Base-by-base conservation (phyloP, 2,888 invertebrate species). In the Xestia xanthographa region DNA sequence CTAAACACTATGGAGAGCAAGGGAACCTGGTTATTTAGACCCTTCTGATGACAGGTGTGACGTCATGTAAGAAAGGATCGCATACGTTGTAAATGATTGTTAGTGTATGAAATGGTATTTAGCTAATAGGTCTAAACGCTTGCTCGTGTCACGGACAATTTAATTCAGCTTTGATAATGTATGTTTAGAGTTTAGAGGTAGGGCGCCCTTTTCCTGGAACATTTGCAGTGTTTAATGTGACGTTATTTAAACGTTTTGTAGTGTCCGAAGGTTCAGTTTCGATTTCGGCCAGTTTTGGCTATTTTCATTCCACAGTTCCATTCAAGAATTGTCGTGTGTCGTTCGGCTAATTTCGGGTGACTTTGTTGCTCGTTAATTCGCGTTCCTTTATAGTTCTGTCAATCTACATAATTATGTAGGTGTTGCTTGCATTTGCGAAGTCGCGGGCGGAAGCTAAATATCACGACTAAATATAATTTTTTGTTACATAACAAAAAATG, bases 61-160 rank as follows among this genome's bases (percentile, higher is more conserved):
- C 67, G 71, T 66, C 48, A 67, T 11, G 3, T 38, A 62, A 50
- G 62, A 76, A 74, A 62, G 66, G 26, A 43, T n/a, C 58, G 43
- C 29, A 38, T 66, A 20, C 26, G 6, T 75, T 26, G 34, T 56
- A 75, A 58, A 14, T 41, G n/a, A 41, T 72, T 22, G 68, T 69
- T 58, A 69, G 69, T 38, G 4, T 60, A 45, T 72, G 8, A 58
- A 60, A 48, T 48, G 60, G 41, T 43, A 68, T 62, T 66, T 69
- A 48, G 45, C 45, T 70, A 77, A 66, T 60, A 26, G 22, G 38
- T 5, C 38, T 68, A 60, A 66, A 70, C 34, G 79, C 2, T 68
- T 26, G n/a, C 14, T 66, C n/a, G 41, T 53, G 65, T 83, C 65
- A 83, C 45, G 70, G 70, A n/a, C 66, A 80, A 80, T 80, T 83